These are phyloP conservation scores for Diarsia dahlii DNA, from an alignment of 2,888 invertebrate species.

Conservation along the genomic window DNA sequence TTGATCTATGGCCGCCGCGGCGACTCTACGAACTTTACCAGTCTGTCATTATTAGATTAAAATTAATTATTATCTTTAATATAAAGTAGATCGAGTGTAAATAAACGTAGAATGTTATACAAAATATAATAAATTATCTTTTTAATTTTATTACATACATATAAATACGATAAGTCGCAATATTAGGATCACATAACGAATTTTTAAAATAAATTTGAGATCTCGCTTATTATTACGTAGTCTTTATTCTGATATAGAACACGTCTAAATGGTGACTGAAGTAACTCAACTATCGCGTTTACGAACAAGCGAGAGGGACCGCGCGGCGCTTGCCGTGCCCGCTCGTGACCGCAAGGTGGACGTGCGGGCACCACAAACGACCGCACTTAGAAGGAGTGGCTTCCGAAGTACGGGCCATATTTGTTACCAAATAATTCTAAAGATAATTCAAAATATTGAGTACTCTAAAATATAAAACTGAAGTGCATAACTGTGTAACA, in stretches of 20 bases:
- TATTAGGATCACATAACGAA: slow-evolving; percentile 89
- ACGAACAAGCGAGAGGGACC: slow-evolving; percentile 87
- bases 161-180: slow-evolving; percentile 89
- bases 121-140: slow-evolving; percentile 91
- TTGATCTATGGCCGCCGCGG: slow-evolving; percentile 90
- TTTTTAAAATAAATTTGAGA: slow-evolving; percentile 91
- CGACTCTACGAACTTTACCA: slow-evolving; percentile 91
- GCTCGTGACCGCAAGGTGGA: slow-evolving; percentile 19
- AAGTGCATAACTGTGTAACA: slow-evolving; percentile 3
- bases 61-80: slow-evolving; percentile 91
- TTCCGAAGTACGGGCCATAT: slow-evolving; percentile 77
- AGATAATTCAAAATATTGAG: slow-evolving; percentile 51
- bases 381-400: slow-evolving; percentile 64
- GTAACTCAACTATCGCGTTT: slow-evolving; percentile 85
- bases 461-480: slow-evolving; percentile 6
- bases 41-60: slow-evolving; percentile 91
- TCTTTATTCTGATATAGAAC: slow-evolving; percentile 90
- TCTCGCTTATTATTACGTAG: slow-evolving; percentile 91
- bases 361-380: slow-evolving; percentile 39
- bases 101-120: slow-evolving; percentile 90
- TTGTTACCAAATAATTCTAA: slow-evolving; percentile 60
- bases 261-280: slow-evolving; percentile 89
- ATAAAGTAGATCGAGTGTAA: slow-evolving; percentile 90
- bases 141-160: slow-evolving; percentile 82
- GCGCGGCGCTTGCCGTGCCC: slow-evolving; percentile 68